Base-by-base conservation (phyloP, 2,888 invertebrate genomes). In the Hanleya hanleyi region DNA sequence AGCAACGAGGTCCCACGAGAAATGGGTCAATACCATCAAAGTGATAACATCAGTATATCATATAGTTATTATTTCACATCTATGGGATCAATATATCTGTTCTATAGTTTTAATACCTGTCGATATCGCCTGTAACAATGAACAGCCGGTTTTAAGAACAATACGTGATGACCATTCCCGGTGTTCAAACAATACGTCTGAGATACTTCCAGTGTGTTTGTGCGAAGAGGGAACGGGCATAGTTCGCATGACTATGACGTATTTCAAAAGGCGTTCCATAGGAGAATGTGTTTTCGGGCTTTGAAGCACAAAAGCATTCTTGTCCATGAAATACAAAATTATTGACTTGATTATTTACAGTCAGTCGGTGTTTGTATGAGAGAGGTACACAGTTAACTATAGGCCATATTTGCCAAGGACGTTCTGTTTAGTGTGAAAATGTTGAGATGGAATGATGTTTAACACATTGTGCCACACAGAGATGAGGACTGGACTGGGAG, bases 301-400 rank as follows among this genome's bases (percentile, higher is more conserved):
- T 57, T 1, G 29, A 57, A 57, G 26, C 29, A n/a, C n/a, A 22
- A 57, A 57, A 57, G 57, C 57, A 57, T 57, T 57, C 57, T 57
- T 57, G 22, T 57, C 12, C 57, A 57, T 32, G 22, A 29, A 57
- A 57, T 57, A 57, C 57, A 57, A 57, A 57, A 29, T 57, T 29
- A 29, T 57, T 22, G 29, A 22, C 22, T 57, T 57, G 22, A 57
- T 57, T 57, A 57, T 57, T 57, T 22, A 57, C 57, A 57, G 57
- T 15, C 29, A 15, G 57, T 22, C 22, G 22, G 22, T 57, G 9
- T 57, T 57, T n/a, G n/a, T n/a, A n/a, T n/a, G n/a, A n/a, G n/a
- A n/a, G n/a, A n/a, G n/a, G n/a, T n/a, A n/a, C n/a, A n/a, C n/a
- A n/a, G n/a, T n/a, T n/a, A n/a, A n/a, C n/a, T n/a, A n/a, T n/a